Percentiles rank a stretch among this genome's conserved stretches.
Evolutionary conservation across 53 echinoderm and acorn worm genomes (phyloP).

Genomic region (Holothuria scabra): DNA sequence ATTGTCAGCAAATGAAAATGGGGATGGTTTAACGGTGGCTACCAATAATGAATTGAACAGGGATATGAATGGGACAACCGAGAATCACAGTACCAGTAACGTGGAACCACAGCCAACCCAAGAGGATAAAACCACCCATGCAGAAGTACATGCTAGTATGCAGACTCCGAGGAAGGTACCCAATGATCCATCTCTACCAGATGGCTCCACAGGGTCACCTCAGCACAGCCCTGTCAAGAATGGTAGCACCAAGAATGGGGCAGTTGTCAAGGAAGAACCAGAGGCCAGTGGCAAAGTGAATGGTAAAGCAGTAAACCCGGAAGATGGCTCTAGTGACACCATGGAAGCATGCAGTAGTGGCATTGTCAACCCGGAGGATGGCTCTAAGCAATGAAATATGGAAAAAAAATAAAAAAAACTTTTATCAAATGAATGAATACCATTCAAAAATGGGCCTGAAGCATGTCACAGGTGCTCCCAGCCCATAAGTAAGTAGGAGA

Average conservation of each 20-base stretch:
- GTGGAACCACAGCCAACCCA: slow-evolving; percentile 28
- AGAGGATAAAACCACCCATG: slow-evolving; percentile 4
- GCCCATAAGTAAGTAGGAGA: no score
- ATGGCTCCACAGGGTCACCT: neutral
- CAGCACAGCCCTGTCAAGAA: neutral
- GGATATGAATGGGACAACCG: slow-evolving; percentile 2
- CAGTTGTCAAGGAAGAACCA: neutral
- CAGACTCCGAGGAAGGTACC: neutral
- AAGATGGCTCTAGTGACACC: slow-evolving; percentile 20
- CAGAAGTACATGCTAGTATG: slow-evolving; percentile 11
- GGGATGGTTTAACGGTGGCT: slow-evolving; percentile 35
- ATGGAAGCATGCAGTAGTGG: neutral
- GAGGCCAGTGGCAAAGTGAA: slow-evolving; percentile 4
- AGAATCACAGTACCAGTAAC: slow-evolving; percentile 22
- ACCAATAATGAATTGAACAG: slow-evolving; percentile 51
- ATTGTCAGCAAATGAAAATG: slow-evolving; percentile 39
- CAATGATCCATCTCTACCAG: neutral
- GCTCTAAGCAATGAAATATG: no score
- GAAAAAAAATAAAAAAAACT: no score
- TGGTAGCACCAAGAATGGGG: no score
- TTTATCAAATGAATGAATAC: no score
- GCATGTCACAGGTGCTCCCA: no score
- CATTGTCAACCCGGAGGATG: no score
- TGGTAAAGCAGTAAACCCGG: slow-evolving; percentile 26
- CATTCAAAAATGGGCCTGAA: no score